Base-by-base conservation (phyloP, 2,797 vertebrate genomes). In the Centropyge bicolor region DNA sequence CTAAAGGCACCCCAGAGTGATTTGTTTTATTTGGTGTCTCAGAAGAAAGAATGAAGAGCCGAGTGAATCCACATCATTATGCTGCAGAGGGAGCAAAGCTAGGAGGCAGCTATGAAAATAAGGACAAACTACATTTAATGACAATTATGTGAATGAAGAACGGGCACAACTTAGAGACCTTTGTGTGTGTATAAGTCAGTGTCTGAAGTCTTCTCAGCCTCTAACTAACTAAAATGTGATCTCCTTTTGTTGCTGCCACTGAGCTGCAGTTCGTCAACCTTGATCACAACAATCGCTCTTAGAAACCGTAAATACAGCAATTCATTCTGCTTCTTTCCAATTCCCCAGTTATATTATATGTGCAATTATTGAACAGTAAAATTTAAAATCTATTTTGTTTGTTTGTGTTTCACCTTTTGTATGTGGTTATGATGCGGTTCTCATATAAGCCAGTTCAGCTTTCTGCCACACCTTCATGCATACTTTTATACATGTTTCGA, bases 11-110 rank as follows among this genome's bases (percentile, higher is more conserved):
- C 64, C 65, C 55, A 57, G 7, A 78, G 49, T 70, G 73, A 80
- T 76, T 74, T 79, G 57, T 72, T 78, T 76, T 79, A 46, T 45
- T 73, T 65, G 51, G 68, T 24, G 12, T 77, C 24, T 70, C 40
- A 61, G 46, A 51, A 40, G 35, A 71, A 59, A 24, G 61, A 63
- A 31, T 19, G 61, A 78, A 57, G 45, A 83, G 36, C 27, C 22
- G 19, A 4, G n/a, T 77, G 16, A 72, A 67, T 86, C 36, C 41
- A 74, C 49, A 60, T 70, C 24, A 71, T 79, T 65, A 69, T 62
- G 16, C 64, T 55, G 20, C 54, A 46, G 51, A 67, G 38, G 8
- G 20, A 70, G 70, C 52, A 46, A 40, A 24, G 45, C 38, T 36
- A 7, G 5, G 57, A 61, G 31, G 17, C n/a, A 20, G 12, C 10